Percentiles rank a stretch among this genome's conserved stretches.
These are phyloP conservation scores for Brachionus plicatilis DNA, from an alignment of 1,140 invertebrate species.

Conservation along the genomic window DNA sequence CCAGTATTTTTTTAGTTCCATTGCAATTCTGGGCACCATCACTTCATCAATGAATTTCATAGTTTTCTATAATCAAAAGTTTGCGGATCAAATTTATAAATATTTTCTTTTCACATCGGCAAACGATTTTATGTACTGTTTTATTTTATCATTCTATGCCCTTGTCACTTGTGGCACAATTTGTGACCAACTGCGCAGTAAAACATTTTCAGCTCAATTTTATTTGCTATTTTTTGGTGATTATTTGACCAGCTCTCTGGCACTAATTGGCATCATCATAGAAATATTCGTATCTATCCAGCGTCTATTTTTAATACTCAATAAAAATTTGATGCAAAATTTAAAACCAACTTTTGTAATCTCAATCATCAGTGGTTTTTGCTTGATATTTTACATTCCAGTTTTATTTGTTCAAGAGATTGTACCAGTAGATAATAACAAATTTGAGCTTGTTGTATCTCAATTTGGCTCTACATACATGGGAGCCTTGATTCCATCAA, in stretches of 20 bases:
- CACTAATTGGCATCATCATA: neutral
- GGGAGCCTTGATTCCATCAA: neutral
- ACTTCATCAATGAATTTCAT: neutral
- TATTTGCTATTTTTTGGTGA: neutral
- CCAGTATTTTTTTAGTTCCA: conserved; percentile 1
- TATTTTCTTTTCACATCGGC: neutral
- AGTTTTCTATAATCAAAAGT: neutral
- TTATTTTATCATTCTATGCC: neutral
- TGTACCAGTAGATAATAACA: neutral
- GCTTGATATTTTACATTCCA: neutral
- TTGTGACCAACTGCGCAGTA: neutral
- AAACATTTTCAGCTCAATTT: neutral
- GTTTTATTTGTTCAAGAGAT: neutral
- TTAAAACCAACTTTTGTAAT: neutral
- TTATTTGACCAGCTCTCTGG: neutral
- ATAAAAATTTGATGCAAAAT: neutral
- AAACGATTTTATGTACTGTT: neutral
- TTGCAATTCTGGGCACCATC: neutral
- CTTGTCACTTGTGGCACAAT: neutral
- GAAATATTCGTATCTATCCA: neutral
- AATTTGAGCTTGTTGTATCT: neutral
- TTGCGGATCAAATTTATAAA: neutral
- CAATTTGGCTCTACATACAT: neutral
- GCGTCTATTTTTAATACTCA: neutral
- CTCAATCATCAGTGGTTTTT: neutral